A percentile compares a stretch with the other conserved stretches of the same genome.
Conservation (phyloP, 2,888 invertebrate species). For the Pemphredon lugubris region DNA sequence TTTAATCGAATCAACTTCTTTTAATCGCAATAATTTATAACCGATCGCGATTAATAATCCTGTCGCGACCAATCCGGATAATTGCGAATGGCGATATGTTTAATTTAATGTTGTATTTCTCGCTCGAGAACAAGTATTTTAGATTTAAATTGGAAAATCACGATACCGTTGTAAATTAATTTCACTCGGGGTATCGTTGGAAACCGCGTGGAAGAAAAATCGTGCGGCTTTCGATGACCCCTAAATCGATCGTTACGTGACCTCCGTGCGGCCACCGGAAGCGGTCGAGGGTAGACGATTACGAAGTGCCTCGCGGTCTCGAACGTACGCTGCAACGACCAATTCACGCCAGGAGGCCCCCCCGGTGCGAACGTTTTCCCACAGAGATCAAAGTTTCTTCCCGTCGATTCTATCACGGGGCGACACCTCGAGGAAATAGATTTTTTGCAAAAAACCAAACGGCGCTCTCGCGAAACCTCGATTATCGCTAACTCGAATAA, state of each 20-base stretch:
- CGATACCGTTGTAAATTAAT: conserved; percentile 5
- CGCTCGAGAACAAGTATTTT: no score
- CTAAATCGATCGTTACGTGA: conserved; percentile 56
- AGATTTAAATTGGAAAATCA: no score
- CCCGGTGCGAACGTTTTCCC: conserved; percentile 22
- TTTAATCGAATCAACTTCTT: no score
- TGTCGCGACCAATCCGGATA: no score
- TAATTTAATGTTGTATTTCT: no score
- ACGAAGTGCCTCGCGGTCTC: conserved; percentile 61
- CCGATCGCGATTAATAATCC: no score
- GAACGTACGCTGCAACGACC: conserved; percentile 30
- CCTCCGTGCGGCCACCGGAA: conserved; percentile 43
- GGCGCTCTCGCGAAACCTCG: neutral
- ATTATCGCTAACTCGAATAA: neutral
- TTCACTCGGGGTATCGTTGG: neutral
- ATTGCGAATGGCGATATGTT: no score
- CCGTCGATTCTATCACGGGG: neutral
- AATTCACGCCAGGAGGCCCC: conserved; percentile 35
- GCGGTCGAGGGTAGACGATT: conserved; percentile 60
- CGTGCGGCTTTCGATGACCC: conserved; percentile 38
- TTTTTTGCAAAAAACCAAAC: neutral
- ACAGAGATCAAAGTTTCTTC: conserved; percentile 15
- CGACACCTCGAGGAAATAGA: neutral
- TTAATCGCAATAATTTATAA: no score
- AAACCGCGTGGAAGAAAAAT: conserved; percentile 23